These are phyloP conservation scores for Lycopodina hypogea DNA, from an alignment of 37 sponge, comb jelly and placozoan genomes.

Conservation along the genomic window DNA sequence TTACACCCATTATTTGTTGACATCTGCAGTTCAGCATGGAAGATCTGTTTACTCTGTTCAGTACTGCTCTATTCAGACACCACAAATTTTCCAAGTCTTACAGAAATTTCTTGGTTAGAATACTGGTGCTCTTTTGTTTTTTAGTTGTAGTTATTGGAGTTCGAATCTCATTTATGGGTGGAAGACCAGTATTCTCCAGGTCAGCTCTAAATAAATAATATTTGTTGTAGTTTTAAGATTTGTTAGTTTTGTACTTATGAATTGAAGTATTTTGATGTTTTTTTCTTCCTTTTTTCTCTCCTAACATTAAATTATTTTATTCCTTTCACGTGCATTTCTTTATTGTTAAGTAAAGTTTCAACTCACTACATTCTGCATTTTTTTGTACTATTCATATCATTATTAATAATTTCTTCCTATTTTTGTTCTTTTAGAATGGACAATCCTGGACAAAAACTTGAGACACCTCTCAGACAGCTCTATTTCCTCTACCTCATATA, in stretches of 20 bases:
- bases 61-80: not conserved
- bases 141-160: slow-evolving; percentile 6
- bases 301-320: too few relatives aligned
- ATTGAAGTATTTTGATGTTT: too few relatives aligned
- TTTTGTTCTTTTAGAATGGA: slow-evolving; percentile 67
- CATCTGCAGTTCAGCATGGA: not conserved
- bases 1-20: not conserved
- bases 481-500: slow-evolving; percentile 74
- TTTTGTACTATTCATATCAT: too few relatives aligned
- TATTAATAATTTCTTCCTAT: not conserved
- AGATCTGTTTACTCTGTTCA: not conserved
- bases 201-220: not conserved
- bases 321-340: not conserved
- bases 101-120: slow-evolving; percentile 7
- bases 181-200: slow-evolving; percentile 50
- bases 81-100: not conserved
- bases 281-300: too few relatives aligned
- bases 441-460: slow-evolving; percentile 67
- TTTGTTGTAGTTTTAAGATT: too few relatives aligned
- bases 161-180: slow-evolving; percentile 47
- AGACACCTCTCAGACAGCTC: slow-evolving; percentile 76
- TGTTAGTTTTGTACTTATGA: too few relatives aligned
- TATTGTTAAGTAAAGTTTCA: too few relatives aligned
- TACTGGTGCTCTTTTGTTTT: slow-evolving; percentile 9
- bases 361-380: too few relatives aligned